A percentile compares a stretch with the other conserved stretches of the same genome.
These are phyloP conservation scores for Bhutanitis thaidina DNA, from an alignment of 2,888 invertebrate species.

Conservation along the genomic window DNA sequence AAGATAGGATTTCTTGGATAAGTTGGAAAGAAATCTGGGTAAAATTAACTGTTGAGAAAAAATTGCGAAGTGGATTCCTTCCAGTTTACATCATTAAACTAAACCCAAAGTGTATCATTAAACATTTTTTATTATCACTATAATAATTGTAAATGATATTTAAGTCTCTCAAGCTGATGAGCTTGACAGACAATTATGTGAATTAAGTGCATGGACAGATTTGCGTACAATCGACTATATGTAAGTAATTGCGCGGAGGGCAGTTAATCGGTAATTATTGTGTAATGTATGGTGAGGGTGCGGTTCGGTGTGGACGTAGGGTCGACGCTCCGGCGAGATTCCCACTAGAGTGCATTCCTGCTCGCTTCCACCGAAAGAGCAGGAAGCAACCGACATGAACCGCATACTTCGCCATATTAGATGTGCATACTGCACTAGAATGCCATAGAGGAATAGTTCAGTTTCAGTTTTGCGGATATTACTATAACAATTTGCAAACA, in stretches of 20 bases:
- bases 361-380: conserved; percentile 32
- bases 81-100: too few species aligned
- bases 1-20: too few species aligned
- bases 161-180: neutral
- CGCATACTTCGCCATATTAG: conserved; percentile 8
- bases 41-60: too few species aligned
- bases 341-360: conserved; percentile 62
- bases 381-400: conserved; percentile 13
- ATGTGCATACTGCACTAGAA: conserved; percentile 10
- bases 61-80: too few species aligned
- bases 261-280: conserved; percentile 11
- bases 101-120: too few species aligned
- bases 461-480: neutral
- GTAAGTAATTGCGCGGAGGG: conserved; percentile 8
- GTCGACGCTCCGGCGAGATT: conserved; percentile 47
- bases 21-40: too few species aligned
- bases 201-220: conserved; percentile 7
- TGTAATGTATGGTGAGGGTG: conserved; percentile 30
- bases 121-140: too few species aligned
- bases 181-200: conserved; percentile 2
- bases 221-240: conserved; percentile 15
- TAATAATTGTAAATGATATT: too few species aligned
- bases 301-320: conserved; percentile 58
- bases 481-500: neutral
- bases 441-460: neutral